Base-by-base conservation (phyloP, 35 echinoderm and acorn worm species). In the Diadema setosum region DNA sequence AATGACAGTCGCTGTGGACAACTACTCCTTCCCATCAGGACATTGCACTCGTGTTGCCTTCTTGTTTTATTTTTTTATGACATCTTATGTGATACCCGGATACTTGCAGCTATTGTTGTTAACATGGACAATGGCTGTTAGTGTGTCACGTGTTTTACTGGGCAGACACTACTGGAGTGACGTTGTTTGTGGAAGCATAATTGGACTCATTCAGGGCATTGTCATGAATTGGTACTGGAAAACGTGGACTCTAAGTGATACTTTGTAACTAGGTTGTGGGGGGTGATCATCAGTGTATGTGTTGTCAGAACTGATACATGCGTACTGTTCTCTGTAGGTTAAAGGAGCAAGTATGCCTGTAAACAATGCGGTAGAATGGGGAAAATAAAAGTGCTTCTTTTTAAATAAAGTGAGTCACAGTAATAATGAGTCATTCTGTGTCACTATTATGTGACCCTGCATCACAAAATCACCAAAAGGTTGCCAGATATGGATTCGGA, bases 21-120 rank as follows among this genome's bases (percentile, higher is more conserved):
- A 92, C 82, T 99, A 59, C 46, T 99, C 96, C 5, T 99, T 99
- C 58, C 96, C 96, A 37, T 99, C 96, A 23, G 96, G 96, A 8
- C 96, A 99, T 58, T 89, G 88, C 58, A 94, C 96, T 16, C 84
- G 96, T 45, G 96, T 90, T 29, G 85, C 58, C 3, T 92, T 91
- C 75, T 43, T 99, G 32, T 44, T 76, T 1, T 78, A 86, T 29
- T 82, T 94, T 33, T 49, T 93, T 36, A 23, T 90, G 9, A 42
- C 65, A 41, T 56, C 83, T 29, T 84, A 80, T 17, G 34, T 59
- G 3, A 45, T 91, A 29, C 58, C 91, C 4, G 34, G 82, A 5
- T 18, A 89, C 25, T 6, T 48, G 12, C 21, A 67, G 14, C 55
- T 57, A 15, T 20, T 88, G 39, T 45, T 84, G 0, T 45, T 83